phyloP scores from a whole-genome alignment of 2,888 invertebrate genomes.

The Keiferia lycopersicella region DNA sequence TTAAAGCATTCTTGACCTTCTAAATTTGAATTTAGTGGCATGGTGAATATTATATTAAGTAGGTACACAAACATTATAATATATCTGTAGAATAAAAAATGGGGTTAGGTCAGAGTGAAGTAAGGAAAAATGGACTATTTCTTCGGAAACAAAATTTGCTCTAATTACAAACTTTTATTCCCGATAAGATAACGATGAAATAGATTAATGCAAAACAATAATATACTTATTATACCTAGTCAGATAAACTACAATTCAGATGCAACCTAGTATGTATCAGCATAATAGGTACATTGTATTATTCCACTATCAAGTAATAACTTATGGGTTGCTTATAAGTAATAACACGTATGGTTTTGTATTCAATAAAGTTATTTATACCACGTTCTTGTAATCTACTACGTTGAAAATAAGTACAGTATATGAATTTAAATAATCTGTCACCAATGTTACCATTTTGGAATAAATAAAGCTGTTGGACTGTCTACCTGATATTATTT shows the following conservation, averaged over 20 bases:
- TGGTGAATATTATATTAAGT: not conserved
- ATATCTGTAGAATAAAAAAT: not conserved
- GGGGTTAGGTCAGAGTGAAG: not conserved
- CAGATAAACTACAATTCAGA: not conserved
- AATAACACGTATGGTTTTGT: conserved; percentile 2
- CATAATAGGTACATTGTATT: not conserved
- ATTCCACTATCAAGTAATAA: conserved; percentile 5
- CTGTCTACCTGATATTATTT: too few relatives aligned
- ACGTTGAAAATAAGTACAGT: not conserved
- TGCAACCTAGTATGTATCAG: not conserved
- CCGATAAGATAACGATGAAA: too few relatives aligned
- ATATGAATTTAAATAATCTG: too few relatives aligned
- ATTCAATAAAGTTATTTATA: conserved; percentile 8
- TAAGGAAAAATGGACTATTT: not conserved
- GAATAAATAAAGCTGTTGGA: too few relatives aligned
- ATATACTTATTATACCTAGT: not conserved
- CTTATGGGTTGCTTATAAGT: too few relatives aligned
- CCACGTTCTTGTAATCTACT: not conserved
- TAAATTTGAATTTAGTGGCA: not conserved
- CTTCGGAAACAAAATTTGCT: not conserved
- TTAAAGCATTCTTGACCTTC: conserved; percentile 12
- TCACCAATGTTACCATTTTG: too few relatives aligned
- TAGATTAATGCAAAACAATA: too few relatives aligned
- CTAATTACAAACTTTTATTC: too few relatives aligned
- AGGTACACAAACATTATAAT: not conserved